Evolutionary conservation across 2,113 vertebrate species (phyloP), one percentile per base, ranked within the genome.

Genomic region (Atherinomorus stipes): DNA sequence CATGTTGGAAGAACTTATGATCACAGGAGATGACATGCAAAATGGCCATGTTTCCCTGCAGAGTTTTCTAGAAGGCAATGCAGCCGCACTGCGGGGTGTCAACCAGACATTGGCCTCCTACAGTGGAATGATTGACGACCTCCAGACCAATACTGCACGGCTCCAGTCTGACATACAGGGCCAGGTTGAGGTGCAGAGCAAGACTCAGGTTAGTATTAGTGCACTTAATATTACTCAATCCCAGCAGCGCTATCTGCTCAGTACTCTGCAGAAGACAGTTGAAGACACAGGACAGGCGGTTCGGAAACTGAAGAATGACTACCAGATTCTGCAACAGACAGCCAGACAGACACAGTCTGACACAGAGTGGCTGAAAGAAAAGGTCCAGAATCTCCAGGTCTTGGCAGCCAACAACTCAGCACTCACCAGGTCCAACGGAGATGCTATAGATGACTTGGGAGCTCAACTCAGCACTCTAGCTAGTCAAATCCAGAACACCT

Each of bases 221-320:
- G 93, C 96, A 40, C 93, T 99, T 42, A 99, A 99, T 88, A 88
- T 97, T 70, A 97, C 96, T 2, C 97, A 99, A 88, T 92, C 93
- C 51, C 96, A 97, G 85, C 98, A 99, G 90, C 94, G 95, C 67
- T 94, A 90, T 83, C 88, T 96, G 49, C 95, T 98, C 79, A 91
- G 78, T 74, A 86, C 84, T 23, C 91, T 99, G 73, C 97, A 99
- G 90, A 96, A 94, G 71, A 98, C 96, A 1, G 92, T 99, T 68
- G 97, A 97, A 79, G 96, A 97, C 73, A 94, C 96, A 1, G 95
- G 95, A 51, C 95, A 96, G 40, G 95, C 96, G 4, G 95, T 99
- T 78, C 94, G 98, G 89, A 96, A 93, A 86, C 95, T 98, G 70
- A 98, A 96, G 90, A 98, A 95, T n/a, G 96, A 97, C 83, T 99